Percentiles rank a stretch among this genome's conserved stretches.
phyloP scores from a whole-genome alignment of 2,113 vertebrate species.

The Sprattus sprattus region DNA sequence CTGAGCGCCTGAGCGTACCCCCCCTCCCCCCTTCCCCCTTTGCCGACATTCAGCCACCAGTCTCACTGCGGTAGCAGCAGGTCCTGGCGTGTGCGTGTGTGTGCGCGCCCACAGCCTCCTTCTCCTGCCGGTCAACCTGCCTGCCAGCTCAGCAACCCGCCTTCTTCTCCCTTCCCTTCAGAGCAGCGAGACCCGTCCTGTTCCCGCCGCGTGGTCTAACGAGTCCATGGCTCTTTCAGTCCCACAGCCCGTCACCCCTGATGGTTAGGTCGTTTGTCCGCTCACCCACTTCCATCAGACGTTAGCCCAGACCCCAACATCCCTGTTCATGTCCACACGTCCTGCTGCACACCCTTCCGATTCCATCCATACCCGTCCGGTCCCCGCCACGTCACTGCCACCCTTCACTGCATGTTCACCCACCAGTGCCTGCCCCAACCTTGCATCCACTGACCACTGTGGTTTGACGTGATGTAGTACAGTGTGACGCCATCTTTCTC shows the following conservation, averaged over 20 bases:
- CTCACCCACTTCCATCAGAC: neutral
- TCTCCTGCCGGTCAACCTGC: neutral
- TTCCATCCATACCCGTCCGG: neutral
- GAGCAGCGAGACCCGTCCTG: neutral
- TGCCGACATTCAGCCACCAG: neutral
- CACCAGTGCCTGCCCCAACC: neutral
- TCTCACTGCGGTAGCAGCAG: slow-evolving; percentile 13
- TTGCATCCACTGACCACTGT: slow-evolving; percentile 31
- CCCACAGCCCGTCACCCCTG: neutral
- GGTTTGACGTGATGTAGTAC: neutral
- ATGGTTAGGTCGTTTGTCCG: neutral
- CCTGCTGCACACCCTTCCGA: neutral
- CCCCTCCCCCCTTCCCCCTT: slow-evolving; percentile 34
- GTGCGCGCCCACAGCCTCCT: neutral
- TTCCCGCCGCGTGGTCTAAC: neutral
- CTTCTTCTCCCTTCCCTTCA: neutral
- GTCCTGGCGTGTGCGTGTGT: neutral
- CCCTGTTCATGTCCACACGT: neutral
- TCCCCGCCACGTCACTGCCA: neutral
- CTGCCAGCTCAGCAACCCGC: slow-evolving; percentile 1
- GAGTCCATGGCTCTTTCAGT: neutral
- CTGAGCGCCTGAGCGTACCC: slow-evolving; percentile 35
- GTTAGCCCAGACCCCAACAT: neutral
- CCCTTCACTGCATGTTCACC: slow-evolving; percentile 38
- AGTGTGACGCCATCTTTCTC: slow-evolving; percentile 17